Base-by-base conservation (phyloP, 1,140 invertebrate genomes). In the Pseudomyrmex sp. region DNA sequence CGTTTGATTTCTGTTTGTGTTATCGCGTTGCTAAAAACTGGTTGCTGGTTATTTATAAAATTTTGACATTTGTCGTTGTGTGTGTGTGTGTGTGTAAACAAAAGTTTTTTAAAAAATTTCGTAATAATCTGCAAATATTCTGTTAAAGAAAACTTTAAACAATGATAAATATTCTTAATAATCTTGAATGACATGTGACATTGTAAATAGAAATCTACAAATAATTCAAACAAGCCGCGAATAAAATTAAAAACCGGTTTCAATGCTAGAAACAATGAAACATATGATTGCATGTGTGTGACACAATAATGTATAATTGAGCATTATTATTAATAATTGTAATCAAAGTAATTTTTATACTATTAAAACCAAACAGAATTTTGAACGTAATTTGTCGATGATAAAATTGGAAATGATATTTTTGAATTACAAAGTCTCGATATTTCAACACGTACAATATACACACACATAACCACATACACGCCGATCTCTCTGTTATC, bases 351-450 rank as follows among this genome's bases (percentile, higher is more conserved):
- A 70, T 61, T 80, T 80, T 35, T 61, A 9, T 18, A 48, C 18
- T 10, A 59, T 48, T 20, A 68, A 44, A 58, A 35, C 46, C 15
- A 10, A 59, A 59, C 20, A 15, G 3, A 44, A 46, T 12, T 8
- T 5, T 54, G 20, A 3, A 59, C 5, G 66, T 5, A 50, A 50
- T 80, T 12, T 26, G 52, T 13, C 52, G 58, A n/a, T 70, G 66
- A 80, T 61, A 59, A 61, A 72, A 80, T 59, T 35, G 26, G 52
- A 70, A 54, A 61, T 80, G 66, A 70, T 44, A 72, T 50, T 50
- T 26, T 76, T 20, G 44, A 7, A 75, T 26, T 46, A 74, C 50
- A 23, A 48, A 66, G 35, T 35, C 35, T 61, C 62, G 15, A 66
- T 54, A 44, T 20, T 46, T 56, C 18, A 52, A 52, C 13, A 13